A percentile compares a stretch with the other conserved stretches of the same genome.
Conservation (phyloP, 1,140 invertebrate genomes). For the Galendromus occidentalis region DNA sequence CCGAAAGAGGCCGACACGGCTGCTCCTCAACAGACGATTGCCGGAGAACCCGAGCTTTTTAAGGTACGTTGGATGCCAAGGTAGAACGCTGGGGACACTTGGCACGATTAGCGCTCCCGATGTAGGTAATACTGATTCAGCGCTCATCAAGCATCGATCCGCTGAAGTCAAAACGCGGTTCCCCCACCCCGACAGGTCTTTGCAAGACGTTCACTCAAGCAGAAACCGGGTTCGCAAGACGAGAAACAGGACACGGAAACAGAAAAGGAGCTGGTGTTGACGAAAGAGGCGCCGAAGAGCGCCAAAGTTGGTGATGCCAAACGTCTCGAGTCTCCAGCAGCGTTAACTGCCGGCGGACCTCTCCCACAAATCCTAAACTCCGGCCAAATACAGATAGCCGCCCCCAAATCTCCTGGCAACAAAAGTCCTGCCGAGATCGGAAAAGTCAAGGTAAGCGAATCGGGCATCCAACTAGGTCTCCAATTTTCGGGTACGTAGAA, state of each 20-base stretch:
- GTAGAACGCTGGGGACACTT: neutral
- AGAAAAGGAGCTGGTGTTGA: neutral
- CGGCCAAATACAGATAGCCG: too few species aligned
- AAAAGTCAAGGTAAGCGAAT: too few species aligned
- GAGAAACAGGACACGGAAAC: slow-evolving; percentile 6
- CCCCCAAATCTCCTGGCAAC: too few species aligned
- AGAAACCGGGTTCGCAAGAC: slow-evolving; percentile 3
- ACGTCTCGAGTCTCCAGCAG: neutral
- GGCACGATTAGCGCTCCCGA: too few species aligned
- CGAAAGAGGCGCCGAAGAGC: neutral
- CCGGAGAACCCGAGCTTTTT: slow-evolving; percentile 11
- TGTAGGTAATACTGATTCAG: too few species aligned
- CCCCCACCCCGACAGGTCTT: neutral
- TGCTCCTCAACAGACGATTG: neutral
- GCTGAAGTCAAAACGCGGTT: neutral
- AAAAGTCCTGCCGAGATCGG: too few species aligned
- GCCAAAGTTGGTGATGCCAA: slow-evolving; percentile 9
- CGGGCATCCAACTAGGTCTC: too few species aligned
- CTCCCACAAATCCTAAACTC: too few species aligned
- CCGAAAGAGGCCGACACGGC: neutral
- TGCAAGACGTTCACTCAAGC: slow-evolving; percentile 11
- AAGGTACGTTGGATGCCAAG: neutral
- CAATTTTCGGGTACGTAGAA: too few species aligned
- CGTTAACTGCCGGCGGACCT: too few species aligned
- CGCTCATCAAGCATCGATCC: too few species aligned